A percentile compares a stretch with the other conserved stretches of the same genome.
Evolutionary conservation across 2,113 vertebrate genomes (phyloP).

Genomic region (Megaceryle maxima): DNA sequence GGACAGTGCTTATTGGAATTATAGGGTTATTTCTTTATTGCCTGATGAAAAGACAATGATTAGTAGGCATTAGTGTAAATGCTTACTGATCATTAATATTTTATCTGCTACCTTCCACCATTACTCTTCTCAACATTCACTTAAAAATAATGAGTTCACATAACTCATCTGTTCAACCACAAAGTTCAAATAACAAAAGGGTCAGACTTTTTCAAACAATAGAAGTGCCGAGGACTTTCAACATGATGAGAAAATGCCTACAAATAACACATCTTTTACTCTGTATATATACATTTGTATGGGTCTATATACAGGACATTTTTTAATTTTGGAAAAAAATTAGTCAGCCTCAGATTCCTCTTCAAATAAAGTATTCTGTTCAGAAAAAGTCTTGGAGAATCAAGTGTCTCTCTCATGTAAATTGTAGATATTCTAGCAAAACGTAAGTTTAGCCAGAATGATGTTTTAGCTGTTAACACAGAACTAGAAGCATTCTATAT

Average conservation of each 20-base stretch:
- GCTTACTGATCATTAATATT: not conserved
- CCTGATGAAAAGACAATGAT: not conserved
- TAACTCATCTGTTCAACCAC: not conserved
- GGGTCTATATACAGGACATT: fast-evolving
- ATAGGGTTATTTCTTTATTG: not conserved
- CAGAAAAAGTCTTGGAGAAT: not conserved
- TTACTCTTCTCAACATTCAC: not conserved
- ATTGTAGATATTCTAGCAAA: not conserved
- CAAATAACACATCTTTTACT: not conserved
- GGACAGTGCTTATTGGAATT: not conserved
- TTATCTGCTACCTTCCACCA: not conserved
- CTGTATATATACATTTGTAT: not conserved
- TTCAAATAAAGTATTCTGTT: not conserved
- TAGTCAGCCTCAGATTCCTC: not conserved
- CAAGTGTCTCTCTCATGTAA: not conserved
- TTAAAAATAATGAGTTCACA: not conserved
- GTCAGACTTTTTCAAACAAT: not conserved
- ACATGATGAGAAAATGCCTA: not conserved
- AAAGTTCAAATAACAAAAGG: not conserved
- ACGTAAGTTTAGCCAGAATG: not conserved
- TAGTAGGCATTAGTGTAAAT: not conserved
- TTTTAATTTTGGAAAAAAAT: not conserved
- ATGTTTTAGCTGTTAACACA: not conserved
- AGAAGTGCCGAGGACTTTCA: not conserved
- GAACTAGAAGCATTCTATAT: not conserved